Conservation (phyloP, 1,140 invertebrate genomes). For the Drosophila nebulosa region DNA sequence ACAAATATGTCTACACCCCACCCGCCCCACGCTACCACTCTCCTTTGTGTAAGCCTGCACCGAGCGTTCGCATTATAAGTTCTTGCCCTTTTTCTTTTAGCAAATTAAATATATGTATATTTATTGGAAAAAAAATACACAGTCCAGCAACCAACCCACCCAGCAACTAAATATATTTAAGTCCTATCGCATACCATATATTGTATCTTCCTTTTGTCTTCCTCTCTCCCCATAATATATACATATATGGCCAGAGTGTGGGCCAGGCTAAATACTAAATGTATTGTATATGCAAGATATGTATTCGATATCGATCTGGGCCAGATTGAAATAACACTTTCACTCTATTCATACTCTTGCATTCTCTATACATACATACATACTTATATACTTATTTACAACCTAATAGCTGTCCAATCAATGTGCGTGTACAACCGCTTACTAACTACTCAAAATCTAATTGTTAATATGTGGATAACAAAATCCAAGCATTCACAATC, state of each 20-base stretch:
- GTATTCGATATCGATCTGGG: slow-evolving; percentile 30
- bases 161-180: slow-evolving; percentile 29
- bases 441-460: slow-evolving; percentile 29
- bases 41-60: slow-evolving; percentile 40
- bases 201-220: slow-evolving; percentile 2
- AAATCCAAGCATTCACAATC: slow-evolving; percentile 27
- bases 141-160: slow-evolving; percentile 47
- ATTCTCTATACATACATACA: not conserved
- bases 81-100: slow-evolving; percentile 49
- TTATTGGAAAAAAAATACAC: slow-evolving; percentile 53
- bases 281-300: slow-evolving; percentile 52
- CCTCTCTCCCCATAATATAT: slow-evolving; percentile 25
- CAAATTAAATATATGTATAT: not conserved
- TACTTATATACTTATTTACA: not conserved
- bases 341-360: slow-evolving; percentile 48
- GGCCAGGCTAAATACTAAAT: slow-evolving; percentile 40
- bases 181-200: slow-evolving; percentile 50
- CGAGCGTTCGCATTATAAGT: slow-evolving; percentile 72
- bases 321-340: slow-evolving; percentile 45
- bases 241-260: slow-evolving; percentile 15
- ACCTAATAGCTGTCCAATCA: slow-evolving; percentile 66
- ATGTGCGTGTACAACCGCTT: slow-evolving; percentile 71
- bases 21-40: slow-evolving; percentile 15
- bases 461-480: slow-evolving; percentile 53
- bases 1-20: slow-evolving; percentile 17